Percentiles rank a stretch among this genome's conserved stretches.
Conservation (phyloP, 2,113 vertebrate species). For the Labeo rohita region DNA sequence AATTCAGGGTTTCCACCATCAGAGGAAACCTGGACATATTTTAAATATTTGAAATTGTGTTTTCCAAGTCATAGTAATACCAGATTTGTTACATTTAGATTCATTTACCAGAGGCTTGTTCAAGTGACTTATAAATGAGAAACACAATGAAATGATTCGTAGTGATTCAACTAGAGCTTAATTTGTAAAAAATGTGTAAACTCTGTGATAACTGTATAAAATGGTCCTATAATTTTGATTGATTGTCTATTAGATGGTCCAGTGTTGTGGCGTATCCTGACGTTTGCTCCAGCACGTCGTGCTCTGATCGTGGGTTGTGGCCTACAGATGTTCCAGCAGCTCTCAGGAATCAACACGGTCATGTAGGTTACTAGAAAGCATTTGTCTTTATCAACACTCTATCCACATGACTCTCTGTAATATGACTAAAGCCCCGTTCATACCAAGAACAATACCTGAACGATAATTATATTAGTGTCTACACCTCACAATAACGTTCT, state of each 20-base stretch:
- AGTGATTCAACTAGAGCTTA: background rate
- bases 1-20: too few relatives aligned
- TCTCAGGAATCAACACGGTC: slow-evolving; percentile 98
- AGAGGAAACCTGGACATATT: too few relatives aligned
- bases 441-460: too few relatives aligned
- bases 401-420: background rate
- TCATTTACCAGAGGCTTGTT: background rate
- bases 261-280: slow-evolving; percentile 88
- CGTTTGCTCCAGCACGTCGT: slow-evolving; percentile 85
- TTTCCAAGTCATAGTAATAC: background rate
- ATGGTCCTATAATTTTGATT: background rate
- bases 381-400: too few relatives aligned
- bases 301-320: slow-evolving; percentile 93
- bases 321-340: slow-evolving; percentile 97
- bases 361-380: slow-evolving; percentile 80
- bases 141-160: background rate
- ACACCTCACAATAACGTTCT: too few relatives aligned
- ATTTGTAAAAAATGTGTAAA: background rate
- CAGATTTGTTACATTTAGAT: background rate
- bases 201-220: background rate
- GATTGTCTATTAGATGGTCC: slow-evolving; percentile 77
- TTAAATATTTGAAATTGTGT: background rate
- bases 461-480: too few relatives aligned
- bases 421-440: too few relatives aligned
- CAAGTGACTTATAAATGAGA: background rate